Conservation (phyloP, 2,888 invertebrate species). For the Meteorus colon region DNA sequence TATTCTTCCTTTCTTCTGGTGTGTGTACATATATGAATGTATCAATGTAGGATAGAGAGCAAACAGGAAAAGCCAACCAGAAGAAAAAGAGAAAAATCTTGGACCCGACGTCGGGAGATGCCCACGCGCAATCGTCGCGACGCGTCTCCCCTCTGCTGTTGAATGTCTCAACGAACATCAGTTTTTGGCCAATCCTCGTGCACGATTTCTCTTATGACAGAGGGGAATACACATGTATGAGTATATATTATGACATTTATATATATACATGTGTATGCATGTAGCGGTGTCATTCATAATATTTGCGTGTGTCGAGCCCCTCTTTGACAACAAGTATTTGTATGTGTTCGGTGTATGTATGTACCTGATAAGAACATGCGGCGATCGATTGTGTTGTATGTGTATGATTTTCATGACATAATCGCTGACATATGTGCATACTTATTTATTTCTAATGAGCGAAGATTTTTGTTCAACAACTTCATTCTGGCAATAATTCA, state of each 20-base stretch:
- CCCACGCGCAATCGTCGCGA: constrained; percentile 20
- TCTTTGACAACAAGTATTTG: not conserved
- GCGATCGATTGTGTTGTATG: not conserved
- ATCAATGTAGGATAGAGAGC: not conserved
- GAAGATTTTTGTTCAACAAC: not conserved
- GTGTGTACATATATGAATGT: not conserved
- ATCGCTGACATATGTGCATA: not conserved
- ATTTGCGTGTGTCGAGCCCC: constrained; percentile 40
- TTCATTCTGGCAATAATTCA: not conserved
- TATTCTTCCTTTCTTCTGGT: not conserved
- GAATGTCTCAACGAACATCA: not conserved
- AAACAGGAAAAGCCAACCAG: constrained; percentile 6
- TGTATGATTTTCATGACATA: not conserved
- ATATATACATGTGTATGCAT: constrained; percentile 12
- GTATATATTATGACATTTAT: not conserved
- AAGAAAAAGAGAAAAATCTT: not conserved
- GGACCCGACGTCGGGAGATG: constrained; percentile 11
- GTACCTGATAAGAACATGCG: not conserved
- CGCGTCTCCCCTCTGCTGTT: constrained; percentile 21
- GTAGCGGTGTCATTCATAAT: constrained; percentile 67
- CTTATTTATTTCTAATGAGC: not conserved
- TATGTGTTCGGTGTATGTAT: not conserved
- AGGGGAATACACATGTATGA: constrained; percentile 46
- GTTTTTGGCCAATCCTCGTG: constrained; percentile 14
- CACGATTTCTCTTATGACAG: constrained; percentile 10